Conservation (phyloP, 2,797 vertebrate genomes). For the Hippopotamyrus pictus region DNA sequence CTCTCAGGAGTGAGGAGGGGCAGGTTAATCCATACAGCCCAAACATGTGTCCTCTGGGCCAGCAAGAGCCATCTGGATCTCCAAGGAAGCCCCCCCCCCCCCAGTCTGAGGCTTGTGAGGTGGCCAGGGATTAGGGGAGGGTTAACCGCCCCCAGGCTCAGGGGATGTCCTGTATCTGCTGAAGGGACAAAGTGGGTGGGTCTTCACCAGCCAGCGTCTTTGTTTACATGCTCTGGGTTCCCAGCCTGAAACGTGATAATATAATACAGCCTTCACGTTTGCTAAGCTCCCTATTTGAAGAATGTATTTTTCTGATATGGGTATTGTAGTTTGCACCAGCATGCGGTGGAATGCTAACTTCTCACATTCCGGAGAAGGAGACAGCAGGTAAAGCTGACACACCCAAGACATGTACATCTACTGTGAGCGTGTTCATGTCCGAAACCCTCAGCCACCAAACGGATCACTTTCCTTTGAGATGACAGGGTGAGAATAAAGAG, state of each 20-base stretch:
- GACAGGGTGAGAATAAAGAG: neutral
- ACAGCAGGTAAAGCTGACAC: neutral
- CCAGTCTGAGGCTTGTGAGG: constrained; percentile 40
- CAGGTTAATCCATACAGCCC: constrained; percentile 31
- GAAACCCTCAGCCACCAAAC: neutral
- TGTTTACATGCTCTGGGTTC: neutral
- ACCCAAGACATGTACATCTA: neutral
- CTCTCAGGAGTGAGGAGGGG: constrained; percentile 1
- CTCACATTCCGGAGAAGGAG: neutral
- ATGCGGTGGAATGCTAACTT: neutral
- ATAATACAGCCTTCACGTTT: neutral
- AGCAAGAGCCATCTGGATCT: constrained; percentile 28
- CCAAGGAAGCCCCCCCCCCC: constrained; percentile 41
- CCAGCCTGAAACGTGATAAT: neutral
- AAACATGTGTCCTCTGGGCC: constrained; percentile 21
- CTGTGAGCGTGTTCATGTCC: neutral
- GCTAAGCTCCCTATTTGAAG: neutral
- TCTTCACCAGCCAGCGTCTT: neutral
- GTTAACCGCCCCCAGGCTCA: neutral
- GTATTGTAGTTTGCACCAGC: neutral
- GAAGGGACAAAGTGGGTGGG: neutral
- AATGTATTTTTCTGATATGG: neutral
- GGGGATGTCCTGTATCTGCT: neutral
- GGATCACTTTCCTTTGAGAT: neutral
- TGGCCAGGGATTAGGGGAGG: neutral